phyloP scores from a whole-genome alignment of 1,140 invertebrate species.

The Macrocentrus cingulum region DNA sequence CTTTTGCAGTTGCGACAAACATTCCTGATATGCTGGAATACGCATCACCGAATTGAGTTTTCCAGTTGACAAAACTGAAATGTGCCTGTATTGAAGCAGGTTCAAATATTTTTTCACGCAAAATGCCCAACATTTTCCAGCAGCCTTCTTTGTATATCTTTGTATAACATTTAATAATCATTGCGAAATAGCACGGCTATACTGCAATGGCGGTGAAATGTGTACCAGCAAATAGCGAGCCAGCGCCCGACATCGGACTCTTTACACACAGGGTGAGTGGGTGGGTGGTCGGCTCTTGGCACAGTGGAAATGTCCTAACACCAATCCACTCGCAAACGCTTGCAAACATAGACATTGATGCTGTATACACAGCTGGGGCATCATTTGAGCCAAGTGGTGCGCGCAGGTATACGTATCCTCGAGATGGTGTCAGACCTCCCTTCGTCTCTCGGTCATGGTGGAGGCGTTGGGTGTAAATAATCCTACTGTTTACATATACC shows the following conservation, averaged over 20 bases:
- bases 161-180: conserved; percentile 19
- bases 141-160: too few species aligned
- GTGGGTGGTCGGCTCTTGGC: conserved; percentile 12
- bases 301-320: conserved; percentile 8
- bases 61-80: conserved; percentile 5
- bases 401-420: background rate
- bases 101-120: conserved; percentile 13
- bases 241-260: conserved; percentile 16
- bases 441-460: background rate
- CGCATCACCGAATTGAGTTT: conserved; percentile 14
- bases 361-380: background rate
- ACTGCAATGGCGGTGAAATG: conserved; percentile 8
- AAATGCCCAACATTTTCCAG: conserved; percentile 11
- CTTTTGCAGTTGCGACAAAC: conserved; percentile 24
- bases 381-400: conserved; percentile 2
- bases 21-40: conserved; percentile 17
- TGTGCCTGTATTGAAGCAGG: conserved; percentile 8
- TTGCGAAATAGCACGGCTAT: conserved; percentile 1
- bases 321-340: conserved; percentile 1
- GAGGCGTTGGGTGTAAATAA: conserved; percentile 15
- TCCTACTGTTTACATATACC: conserved; percentile 2
- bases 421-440: background rate
- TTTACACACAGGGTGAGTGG: conserved; percentile 8
- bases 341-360: background rate
- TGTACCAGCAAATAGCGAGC: conserved; percentile 1